Evolutionary conservation across 2,888 invertebrate species (phyloP).

Genomic region (Sarcophaga subvicina): DNA sequence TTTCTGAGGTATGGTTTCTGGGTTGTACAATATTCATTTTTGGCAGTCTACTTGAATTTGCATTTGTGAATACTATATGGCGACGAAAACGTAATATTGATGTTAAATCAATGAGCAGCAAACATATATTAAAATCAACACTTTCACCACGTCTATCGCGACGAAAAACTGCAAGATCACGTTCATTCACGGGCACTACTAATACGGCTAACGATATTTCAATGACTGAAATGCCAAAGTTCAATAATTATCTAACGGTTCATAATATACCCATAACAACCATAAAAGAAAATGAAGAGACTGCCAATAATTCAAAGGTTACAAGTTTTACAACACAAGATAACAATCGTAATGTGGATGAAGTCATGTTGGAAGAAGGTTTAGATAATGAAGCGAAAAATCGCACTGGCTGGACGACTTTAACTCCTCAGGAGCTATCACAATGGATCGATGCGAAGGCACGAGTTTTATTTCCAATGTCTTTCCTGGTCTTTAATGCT

Average conservation of each 20-base stretch:
- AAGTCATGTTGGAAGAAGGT: slow-evolving; percentile 73
- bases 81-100: slow-evolving; percentile 85
- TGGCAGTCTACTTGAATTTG: slow-evolving; percentile 92
- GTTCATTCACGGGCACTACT: slow-evolving; percentile 81
- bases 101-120: slow-evolving; percentile 85
- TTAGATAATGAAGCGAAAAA: slow-evolving; percentile 78
- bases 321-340: slow-evolving; percentile 58
- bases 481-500: slow-evolving; percentile 90
- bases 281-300: slow-evolving; percentile 73
- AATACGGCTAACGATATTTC: slow-evolving; percentile 21
- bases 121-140: slow-evolving; percentile 92
- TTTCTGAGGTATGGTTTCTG: slow-evolving; percentile 94
- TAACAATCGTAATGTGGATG: slow-evolving; percentile 71
- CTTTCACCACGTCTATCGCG: slow-evolving; percentile 90
- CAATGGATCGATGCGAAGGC: slow-evolving; percentile 92
- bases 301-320: slow-evolving; percentile 65
- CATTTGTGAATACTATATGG: slow-evolving; percentile 95
- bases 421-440: slow-evolving; percentile 94
- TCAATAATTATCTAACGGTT: slow-evolving; percentile 89
- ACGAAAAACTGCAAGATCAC: slow-evolving; percentile 88
- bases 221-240: slow-evolving; percentile 82
- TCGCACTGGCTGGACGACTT: slow-evolving; percentile 86
- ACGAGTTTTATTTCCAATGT: slow-evolving; percentile 88
- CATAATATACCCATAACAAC: slow-evolving; percentile 81
- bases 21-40: slow-evolving; percentile 93